Base-by-base conservation (phyloP, 1,140 invertebrate species). In the Drepana arcuata region DNA sequence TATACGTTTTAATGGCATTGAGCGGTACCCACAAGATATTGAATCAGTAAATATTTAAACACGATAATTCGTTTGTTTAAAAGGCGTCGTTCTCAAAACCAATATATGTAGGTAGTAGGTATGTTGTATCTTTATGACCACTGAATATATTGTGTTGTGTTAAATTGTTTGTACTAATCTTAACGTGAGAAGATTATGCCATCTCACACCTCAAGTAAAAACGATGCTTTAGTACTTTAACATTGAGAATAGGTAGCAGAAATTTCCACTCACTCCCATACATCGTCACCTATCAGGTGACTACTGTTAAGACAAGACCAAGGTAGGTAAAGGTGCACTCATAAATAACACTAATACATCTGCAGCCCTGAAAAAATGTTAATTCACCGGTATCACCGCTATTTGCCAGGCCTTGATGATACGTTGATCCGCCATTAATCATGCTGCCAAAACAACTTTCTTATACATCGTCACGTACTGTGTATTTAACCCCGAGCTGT, bases 371-470 rank as follows among this genome's bases (percentile, higher is more conserved):
- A 37, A 11, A 36, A 40, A 32, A 34, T 39, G 45, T 48, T 55
- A 63, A 55, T 50, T 51, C 44, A 36, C 35, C 34, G 45, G 26
- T 31, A 58, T 12, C 32, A 45, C 39, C 39, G 47, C 41, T 63
- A 52, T 69, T 68, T 66, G 53, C 36, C 24, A 37, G 44, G 35
- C 59, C 65, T 71, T 64, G 56, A 43, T 55, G 56, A 54, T 58
- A 64, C 41, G 46, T 41, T 57, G 52, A 62, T 57, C 48, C 38
- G 26, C 47, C 47, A 57, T 64, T 64, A 61, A 69, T 67, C 59
- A 61, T 49, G 23, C 41, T 55, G 47, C 42, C 61, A 70, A 68
- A 72, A 68, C 57, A 65, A 55, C 53, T 62, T 54, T 60, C 44
- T 48, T 48, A 48, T 44, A 34, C 48, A 41, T 41, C 47, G 51